A percentile compares a stretch with the other conserved stretches of the same genome.
These are phyloP conservation scores for Neotoma lepida DNA, from an alignment of 2,113 vertebrate species.

Conservation along the genomic window DNA sequence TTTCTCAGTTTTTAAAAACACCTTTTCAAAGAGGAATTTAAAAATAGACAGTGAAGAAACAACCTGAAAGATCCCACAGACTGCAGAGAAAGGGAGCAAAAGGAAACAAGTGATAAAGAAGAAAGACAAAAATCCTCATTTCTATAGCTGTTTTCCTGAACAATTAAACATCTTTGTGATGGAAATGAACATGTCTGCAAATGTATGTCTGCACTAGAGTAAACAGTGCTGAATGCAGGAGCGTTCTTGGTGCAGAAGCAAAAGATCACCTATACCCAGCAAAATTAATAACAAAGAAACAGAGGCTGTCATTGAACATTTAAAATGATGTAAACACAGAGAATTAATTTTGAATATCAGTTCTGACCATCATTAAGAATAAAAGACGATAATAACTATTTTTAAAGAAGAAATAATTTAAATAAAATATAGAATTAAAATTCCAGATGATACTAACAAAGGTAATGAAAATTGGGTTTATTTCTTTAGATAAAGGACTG, in stretches of 20 bases:
- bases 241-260: background rate
- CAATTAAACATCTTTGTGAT: background rate
- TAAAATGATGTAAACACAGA: constrained; percentile 12
- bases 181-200: background rate
- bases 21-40: constrained; percentile 7
- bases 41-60: background rate
- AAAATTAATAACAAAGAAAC: background rate
- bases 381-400: background rate
- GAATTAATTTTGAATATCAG: background rate
- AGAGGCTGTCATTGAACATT: background rate
- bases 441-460: background rate
- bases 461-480: background rate
- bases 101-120: background rate
- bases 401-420: background rate
- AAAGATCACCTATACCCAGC: background rate
- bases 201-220: background rate
- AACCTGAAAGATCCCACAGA: background rate
- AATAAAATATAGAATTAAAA: background rate
- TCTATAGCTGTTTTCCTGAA: background rate
- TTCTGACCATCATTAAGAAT: constrained; percentile 8
- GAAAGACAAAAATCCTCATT: background rate
- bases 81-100: background rate
- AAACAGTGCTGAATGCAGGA: background rate
- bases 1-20: background rate
- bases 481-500: background rate